Evolutionary conservation across 2,113 vertebrate species (phyloP), one percentile per base, ranked within the genome.

Genomic region (Gadus macrocephalus): DNA sequence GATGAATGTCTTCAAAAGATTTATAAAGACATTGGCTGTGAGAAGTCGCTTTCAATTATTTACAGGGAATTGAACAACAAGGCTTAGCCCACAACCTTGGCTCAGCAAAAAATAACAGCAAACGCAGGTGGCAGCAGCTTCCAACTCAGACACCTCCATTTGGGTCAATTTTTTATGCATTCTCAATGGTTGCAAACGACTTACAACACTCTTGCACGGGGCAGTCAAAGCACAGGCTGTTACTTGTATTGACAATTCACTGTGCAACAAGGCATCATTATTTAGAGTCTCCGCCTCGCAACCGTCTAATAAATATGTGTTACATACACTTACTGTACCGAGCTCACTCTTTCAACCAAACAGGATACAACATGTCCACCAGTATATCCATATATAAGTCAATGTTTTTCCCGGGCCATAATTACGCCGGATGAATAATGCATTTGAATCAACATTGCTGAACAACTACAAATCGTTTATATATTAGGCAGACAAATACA

Each of bases 1-100:
- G 55, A 68, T 76, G 75, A 28, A 83, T 78, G 71, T 69, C 71
- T 76, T 60, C 68, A 68, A 64, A 78, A 56, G 63, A 79, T 81
- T 83, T 83, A 80, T 73, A 77, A 87, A 90, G 80, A 86, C 74
- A 82, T 20, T 59, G 20, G 66, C 77, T 60, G 55, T 62, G 72
- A 83, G 75, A 81, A 78, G 75, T 80, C 75, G 68, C 68, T 82
- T 90, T 90, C 69, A 86, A 85, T 91, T 90, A 89, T 90, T 90
- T 81, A 89, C 77, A 83, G 73, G 74, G 80, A 90, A 88, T 83
- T 87, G 84, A 89, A 89, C 82, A 88, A 81, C 79, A 81, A 80
- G 79, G 70, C 77, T 75, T 75, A 85, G 67, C 80, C 85, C 74
- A 83, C 73, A 83, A 80, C 72, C 82, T 85, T 3, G 38, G 72